These are phyloP conservation scores for Laticauda laticaudata DNA, from an alignment of 2,113 vertebrate species.

Conservation along the genomic window DNA sequence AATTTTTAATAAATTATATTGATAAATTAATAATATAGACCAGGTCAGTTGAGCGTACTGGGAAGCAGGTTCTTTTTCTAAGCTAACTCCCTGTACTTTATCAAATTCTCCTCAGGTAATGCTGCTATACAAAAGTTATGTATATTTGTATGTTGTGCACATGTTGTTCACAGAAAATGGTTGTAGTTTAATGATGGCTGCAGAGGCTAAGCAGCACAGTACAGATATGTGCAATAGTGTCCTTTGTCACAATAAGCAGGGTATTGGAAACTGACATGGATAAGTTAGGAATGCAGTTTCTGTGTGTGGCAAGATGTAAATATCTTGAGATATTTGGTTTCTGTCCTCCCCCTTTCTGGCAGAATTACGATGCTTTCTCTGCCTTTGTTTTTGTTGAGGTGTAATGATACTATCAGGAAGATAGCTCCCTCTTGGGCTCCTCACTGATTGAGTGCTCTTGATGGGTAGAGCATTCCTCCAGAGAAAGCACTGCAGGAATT, in stretches of 20 bases:
- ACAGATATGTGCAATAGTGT: not conserved
- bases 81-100: not conserved
- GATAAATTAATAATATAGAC: not conserved
- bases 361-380: not conserved
- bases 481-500: constrained; percentile 20
- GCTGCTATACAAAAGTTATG: not conserved
- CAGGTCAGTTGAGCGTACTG: not conserved
- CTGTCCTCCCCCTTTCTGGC: constrained; percentile 6
- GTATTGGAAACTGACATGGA: not conserved
- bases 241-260: not conserved
- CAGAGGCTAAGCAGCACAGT: not conserved
- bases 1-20: not conserved
- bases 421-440: constrained; percentile 16
- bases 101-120: not conserved
- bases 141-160: not conserved
- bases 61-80: not conserved
- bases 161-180: not conserved
- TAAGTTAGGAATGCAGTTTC: not conserved
- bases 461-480: constrained; percentile 25
- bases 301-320: not conserved
- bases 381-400: constrained; percentile 19
- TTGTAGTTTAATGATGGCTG: not conserved
- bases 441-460: constrained; percentile 27
- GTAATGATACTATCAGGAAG: not conserved
- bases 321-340: not conserved